Percentiles rank a stretch among this genome's conserved stretches.
Conservation (phyloP, 2,888 invertebrate species). For the Aromia moschata region DNA sequence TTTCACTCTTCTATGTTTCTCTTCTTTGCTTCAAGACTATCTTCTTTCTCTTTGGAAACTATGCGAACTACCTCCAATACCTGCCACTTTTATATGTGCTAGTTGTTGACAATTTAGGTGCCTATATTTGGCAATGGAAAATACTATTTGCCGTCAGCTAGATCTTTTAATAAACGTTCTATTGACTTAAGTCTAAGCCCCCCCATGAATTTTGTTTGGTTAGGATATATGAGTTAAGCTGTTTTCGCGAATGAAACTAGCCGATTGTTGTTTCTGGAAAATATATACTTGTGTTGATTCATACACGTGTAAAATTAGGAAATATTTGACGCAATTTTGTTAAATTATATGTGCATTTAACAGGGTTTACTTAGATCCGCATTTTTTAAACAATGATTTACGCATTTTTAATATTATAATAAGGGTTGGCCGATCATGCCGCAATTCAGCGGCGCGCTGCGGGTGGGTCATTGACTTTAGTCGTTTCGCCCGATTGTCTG, state of each 20-base stretch:
- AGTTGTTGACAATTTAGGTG: constrained; percentile 5
- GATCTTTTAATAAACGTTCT: too few species aligned
- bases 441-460: too few species aligned
- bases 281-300: too few species aligned
- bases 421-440: too few species aligned
- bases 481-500: too few species aligned
- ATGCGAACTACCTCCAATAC: background rate
- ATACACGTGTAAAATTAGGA: too few species aligned
- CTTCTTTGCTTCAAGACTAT: background rate
- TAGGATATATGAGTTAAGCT: background rate
- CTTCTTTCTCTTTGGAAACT: background rate
- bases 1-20: background rate
- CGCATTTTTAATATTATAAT: too few species aligned
- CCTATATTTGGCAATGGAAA: background rate
- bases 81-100: background rate
- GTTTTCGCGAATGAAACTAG: background rate
- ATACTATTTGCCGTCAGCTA: constrained; percentile 2
- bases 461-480: too few species aligned
- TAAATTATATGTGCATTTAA: too few species aligned
- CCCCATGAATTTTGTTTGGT: constrained; percentile 3
- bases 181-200: constrained; percentile 16
- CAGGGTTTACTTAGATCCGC: too few species aligned
- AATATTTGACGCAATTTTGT: too few species aligned
- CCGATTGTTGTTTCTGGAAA: background rate
- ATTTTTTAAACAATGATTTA: too few species aligned